These are phyloP conservation scores for Furnarius figulus DNA, from an alignment of 2,113 vertebrate genomes.

Conservation along the genomic window DNA sequence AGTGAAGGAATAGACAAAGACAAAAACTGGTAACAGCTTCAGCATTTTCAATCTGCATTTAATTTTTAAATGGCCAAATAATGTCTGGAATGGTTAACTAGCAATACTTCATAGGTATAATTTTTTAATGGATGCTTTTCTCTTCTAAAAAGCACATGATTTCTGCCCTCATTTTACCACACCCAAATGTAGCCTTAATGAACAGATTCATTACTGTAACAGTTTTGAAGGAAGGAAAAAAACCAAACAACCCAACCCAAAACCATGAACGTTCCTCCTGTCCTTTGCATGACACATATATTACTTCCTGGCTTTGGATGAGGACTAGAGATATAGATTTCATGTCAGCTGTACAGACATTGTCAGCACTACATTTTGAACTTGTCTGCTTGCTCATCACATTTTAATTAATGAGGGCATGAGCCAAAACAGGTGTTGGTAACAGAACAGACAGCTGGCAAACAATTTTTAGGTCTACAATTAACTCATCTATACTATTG, in stretches of 20 bases:
- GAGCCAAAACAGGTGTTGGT: slow-evolving; percentile 26
- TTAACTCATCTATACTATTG: slow-evolving; percentile 33
- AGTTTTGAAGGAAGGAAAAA: neutral
- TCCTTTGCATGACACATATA: neutral
- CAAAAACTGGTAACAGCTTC: neutral
- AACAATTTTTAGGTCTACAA: slow-evolving; percentile 28
- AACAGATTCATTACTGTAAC: neutral
- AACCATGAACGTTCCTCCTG: accelerated
- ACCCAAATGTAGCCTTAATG: neutral
- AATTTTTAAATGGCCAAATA: neutral
- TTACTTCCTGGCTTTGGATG: neutral
- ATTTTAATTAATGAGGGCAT: slow-evolving; percentile 47
- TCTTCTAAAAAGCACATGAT: neutral
- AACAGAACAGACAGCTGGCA: slow-evolving; percentile 28
- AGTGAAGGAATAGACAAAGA: neutral
- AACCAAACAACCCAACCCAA: neutral
- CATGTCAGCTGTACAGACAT: neutral
- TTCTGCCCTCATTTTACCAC: neutral
- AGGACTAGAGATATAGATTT: neutral
- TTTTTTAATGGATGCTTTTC: neutral
- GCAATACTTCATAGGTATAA: neutral
- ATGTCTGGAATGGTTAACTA: neutral
- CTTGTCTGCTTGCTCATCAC: slow-evolving; percentile 37
- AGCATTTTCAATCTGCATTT: neutral
- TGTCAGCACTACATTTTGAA: slow-evolving; percentile 15